Conservation (phyloP, 30 jellyfish, hydroid and myxozoan species). For the Catostylus mosaicus region DNA sequence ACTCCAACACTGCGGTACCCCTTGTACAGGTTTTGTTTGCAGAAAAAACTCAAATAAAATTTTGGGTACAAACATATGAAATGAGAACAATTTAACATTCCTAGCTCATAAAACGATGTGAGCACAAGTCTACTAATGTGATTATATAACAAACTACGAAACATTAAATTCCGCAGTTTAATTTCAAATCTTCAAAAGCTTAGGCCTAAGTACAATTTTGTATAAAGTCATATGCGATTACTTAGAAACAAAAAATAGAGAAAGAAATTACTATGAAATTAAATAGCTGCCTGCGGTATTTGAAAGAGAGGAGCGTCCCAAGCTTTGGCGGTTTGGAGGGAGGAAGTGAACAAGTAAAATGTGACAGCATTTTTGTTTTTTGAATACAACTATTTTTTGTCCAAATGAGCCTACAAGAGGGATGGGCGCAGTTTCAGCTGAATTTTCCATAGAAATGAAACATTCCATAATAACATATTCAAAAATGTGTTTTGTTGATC, state of each 20-base stretch:
- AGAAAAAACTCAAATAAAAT: background rate
- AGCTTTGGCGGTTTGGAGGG: no score
- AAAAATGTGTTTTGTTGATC: no score
- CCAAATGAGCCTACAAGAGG: no score
- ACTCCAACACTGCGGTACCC: background rate
- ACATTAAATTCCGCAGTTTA: constrained; percentile 2
- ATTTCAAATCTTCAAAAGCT: constrained; percentile 1
- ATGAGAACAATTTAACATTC: constrained; percentile 20
- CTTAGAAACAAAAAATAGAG: background rate
- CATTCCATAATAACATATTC: no score
- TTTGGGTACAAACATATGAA: constrained; percentile 7
- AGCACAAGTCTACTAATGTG: constrained; percentile 25
- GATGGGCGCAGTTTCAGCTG: no score
- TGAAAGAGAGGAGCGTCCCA: no score
- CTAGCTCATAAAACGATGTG: constrained; percentile 12
- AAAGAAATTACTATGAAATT: no score
- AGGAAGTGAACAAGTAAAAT: no score
- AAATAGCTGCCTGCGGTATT: no score
- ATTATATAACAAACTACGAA: constrained; percentile 11
- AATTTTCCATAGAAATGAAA: no score
- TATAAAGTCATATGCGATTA: constrained; percentile 11
- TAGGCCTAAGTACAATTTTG: constrained; percentile 33
- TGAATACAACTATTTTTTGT: no score
- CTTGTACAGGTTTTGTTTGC: background rate
- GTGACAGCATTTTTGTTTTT: no score